phyloP scores from a whole-genome alignment of 2,888 invertebrate genomes.

The Tinea pellionella region DNA sequence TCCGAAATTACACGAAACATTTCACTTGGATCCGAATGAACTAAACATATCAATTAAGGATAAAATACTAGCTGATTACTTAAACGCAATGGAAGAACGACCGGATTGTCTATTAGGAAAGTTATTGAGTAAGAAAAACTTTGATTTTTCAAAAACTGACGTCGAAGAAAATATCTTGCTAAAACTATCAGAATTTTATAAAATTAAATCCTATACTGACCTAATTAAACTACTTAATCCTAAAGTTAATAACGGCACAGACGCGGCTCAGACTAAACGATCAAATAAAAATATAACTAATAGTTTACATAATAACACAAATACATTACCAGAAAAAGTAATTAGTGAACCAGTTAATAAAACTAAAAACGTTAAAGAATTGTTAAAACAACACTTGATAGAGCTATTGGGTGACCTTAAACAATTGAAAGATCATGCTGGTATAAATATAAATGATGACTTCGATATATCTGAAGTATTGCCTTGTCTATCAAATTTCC shows the following conservation, averaged over 20 bases:
- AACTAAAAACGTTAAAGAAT: constrained; percentile 32
- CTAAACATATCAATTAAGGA: constrained; percentile 34
- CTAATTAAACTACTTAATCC: constrained; percentile 31
- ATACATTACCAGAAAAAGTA: constrained; percentile 13
- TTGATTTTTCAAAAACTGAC: constrained; percentile 18
- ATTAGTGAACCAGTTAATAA: background rate
- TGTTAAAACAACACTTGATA: constrained; percentile 46
- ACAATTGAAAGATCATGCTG: constrained; percentile 37
- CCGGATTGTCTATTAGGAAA: constrained; percentile 34
- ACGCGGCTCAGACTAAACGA: background rate
- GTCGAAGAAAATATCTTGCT: constrained; percentile 43
- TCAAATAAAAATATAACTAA: background rate
- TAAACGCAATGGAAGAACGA: constrained; percentile 37
- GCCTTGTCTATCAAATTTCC: constrained; percentile 47
- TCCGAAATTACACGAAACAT: constrained; percentile 20
- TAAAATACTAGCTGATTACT: constrained; percentile 45
- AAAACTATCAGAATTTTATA: constrained; percentile 50
- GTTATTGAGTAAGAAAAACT: constrained; percentile 20
- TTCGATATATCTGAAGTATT: constrained; percentile 38
- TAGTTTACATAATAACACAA: background rate
- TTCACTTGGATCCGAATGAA: constrained; percentile 30
- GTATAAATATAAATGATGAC: constrained; percentile 24
- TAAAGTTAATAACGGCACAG: background rate
- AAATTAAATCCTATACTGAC: constrained; percentile 47
- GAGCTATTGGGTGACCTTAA: constrained; percentile 44